Conservation (phyloP, 2,888 invertebrate genomes). For the Nomada goodeniana region DNA sequence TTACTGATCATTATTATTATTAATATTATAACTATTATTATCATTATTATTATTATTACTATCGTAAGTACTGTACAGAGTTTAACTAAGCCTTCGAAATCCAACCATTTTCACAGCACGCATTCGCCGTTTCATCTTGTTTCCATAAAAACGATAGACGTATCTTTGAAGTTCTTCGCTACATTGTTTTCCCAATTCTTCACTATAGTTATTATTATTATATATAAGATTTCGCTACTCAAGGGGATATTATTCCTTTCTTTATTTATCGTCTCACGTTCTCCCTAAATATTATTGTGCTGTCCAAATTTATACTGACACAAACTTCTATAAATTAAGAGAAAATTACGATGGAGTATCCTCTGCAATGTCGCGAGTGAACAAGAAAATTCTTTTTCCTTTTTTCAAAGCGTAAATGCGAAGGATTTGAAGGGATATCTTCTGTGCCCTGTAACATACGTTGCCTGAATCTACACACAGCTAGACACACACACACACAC, state of each 20-base stretch:
- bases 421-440: slow-evolving; percentile 61
- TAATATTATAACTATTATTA: slow-evolving; percentile 38
- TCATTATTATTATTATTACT: slow-evolving; percentile 50
- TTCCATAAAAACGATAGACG: background rate
- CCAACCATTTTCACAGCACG: slow-evolving; percentile 44
- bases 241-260: background rate
- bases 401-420: slow-evolving; percentile 53
- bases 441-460: slow-evolving; percentile 13
- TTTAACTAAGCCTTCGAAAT: slow-evolving; percentile 60
- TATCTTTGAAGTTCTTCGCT: background rate
- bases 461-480: slow-evolving; percentile 13
- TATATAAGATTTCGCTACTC: background rate
- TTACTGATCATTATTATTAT: slow-evolving; percentile 59
- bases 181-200: background rate
- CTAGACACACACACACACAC: background rate
- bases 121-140: slow-evolving; percentile 45
- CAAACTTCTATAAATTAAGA: slow-evolving; percentile 8
- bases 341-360: slow-evolving; percentile 13
- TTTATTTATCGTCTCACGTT: slow-evolving; percentile 2
- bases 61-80: slow-evolving; percentile 67
- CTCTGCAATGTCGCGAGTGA: slow-evolving; percentile 13
- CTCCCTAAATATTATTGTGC: background rate
- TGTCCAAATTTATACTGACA: background rate
- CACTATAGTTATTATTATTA: background rate
- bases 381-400: slow-evolving; percentile 7